A percentile compares a stretch with the other conserved stretches of the same genome.
phyloP scores from a whole-genome alignment of 2,888 invertebrate genomes.

The Dioctria rufipes region DNA sequence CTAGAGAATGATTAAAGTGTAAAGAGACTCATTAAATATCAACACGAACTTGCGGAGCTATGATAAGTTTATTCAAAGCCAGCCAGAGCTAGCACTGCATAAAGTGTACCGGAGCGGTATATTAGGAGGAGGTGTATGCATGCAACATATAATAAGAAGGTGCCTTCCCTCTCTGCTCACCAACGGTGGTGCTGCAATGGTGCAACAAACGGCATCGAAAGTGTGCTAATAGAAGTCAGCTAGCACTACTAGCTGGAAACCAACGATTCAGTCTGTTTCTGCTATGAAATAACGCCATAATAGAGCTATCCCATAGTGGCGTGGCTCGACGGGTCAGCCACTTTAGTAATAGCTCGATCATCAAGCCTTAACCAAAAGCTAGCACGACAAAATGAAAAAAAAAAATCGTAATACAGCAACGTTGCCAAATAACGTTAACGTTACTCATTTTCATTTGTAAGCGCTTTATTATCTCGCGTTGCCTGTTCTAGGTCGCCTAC shows the following conservation, averaged over 20 bases:
- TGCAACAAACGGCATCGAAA: constrained; percentile 38
- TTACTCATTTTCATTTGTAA: constrained; percentile 26
- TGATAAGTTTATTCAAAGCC: constrained; percentile 16
- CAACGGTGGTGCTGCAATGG: background rate
- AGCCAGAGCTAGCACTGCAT: background rate
- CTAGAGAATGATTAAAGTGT: background rate
- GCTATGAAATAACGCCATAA: constrained; percentile 32
- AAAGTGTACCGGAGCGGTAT: background rate
- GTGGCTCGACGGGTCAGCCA: constrained; percentile 4
- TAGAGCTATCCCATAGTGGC: constrained; percentile 13
- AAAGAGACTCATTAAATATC: constrained; percentile 32
- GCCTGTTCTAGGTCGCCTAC: constrained; percentile 45
- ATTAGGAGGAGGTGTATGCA: too few species aligned
- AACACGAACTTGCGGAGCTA: constrained; percentile 26
- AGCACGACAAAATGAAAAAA: background rate
- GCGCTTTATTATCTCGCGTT: constrained; percentile 34
- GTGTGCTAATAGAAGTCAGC: constrained; percentile 45
- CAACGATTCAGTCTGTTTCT: background rate
- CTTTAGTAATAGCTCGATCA: background rate
- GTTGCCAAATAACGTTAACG: constrained; percentile 4
- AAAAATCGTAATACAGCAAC: constrained; percentile 8
- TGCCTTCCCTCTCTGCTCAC: too few species aligned
- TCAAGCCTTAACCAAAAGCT: too few species aligned
- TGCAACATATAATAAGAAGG: too few species aligned
- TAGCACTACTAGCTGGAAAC: background rate